Base-by-base conservation (phyloP, 2,888 invertebrate species). In the Ferrisia virgata region DNA sequence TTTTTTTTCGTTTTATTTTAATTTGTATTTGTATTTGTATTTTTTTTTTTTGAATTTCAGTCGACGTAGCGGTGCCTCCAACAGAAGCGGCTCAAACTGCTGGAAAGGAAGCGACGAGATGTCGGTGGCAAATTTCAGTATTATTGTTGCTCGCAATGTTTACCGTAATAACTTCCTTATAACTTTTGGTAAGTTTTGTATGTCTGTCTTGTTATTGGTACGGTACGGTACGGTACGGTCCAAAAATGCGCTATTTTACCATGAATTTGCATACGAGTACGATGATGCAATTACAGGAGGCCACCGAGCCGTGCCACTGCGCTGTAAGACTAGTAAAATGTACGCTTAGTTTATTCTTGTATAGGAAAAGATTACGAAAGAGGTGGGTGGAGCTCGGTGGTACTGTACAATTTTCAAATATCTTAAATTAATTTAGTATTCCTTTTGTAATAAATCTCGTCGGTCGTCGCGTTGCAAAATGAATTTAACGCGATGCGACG, bases 41-140 rank as follows among this genome's bases (percentile, higher is more conserved):
- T n/a, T 47, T n/a, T 47, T 4, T 9, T 40, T 40, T 47, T 47
- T 47, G 0, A 18, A 3, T 72, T 82, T 3, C 72, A 82, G 82
- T 82, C 1, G 69, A 72, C 31, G 40, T 82, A n/a, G 76, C 82
- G 3, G 72, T 72, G 9, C 82, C 82, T 22, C 82, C 82, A 18
- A 82, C 82, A 6, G 82, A 82, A 72, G 69, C 82, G 22, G 82
- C 82, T 76, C 82, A 72, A 82, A 82, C 82, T 25, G 82, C 82
- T 11, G 69, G 82, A 25, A 47, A 8, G 58, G 22, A 53, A 8
- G 81, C 31, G 28, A n/a, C 28, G 33, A 18, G 53, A 53, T 33
- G 81, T 22, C 22, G 72, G 15, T 72, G 72, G 72, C 31, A 28
- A 31, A 81, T 47, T 81, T 81, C 33, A 33, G n/a, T 58, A 33